Base-by-base conservation (phyloP, 2,797 vertebrate species). In the Danio kyathit region DNA sequence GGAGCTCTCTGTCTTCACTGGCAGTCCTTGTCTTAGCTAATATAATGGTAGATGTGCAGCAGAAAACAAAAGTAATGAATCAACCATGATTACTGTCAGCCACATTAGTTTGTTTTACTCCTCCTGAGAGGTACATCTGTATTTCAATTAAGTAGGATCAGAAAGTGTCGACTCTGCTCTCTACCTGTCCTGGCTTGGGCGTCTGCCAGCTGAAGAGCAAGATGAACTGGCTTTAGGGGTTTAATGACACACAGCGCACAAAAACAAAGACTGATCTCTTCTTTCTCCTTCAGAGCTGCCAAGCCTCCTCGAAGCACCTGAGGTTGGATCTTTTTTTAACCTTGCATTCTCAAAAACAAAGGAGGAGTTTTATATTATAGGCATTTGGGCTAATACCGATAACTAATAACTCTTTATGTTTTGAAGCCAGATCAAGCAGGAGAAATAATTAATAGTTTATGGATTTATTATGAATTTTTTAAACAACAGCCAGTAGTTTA, bases 91-190 rank as follows among this genome's bases (percentile, higher is more conserved):
- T 56, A 72, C 59, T 64, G 14, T 70, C 21, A 7, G 44, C 21
- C 57, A 3, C n/a, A 16, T 49, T 48, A 40, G n/a, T 46, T 80
- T 52, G 77, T 71, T 80, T 72, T 44, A 72, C 38, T 64, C 59
- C 38, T 56, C 59, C 77, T 46, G 7, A 80, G 10, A 64, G 67
- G 66, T 48, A 63, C 46, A 84, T 81, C 63, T 71, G 19, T 83
- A 80, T 86, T 82, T 79, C 75, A 86, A 84, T 79, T 79, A 79
- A 49, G 69, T 59, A 46, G 64, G 76, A 79, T 86, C 70, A 74
- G 72, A 74, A 81, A 74, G 74, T 52, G 41, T 79, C 54, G 71
- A 83, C 29, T 64, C 57, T 29, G 69, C 71, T 72, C 48, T 74
- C 64, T 57, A 78, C 40, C 60, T 49, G 64, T 52, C 19, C 60